Conservation (phyloP, 2,888 invertebrate species). For the Anagyrus pseudococci region DNA sequence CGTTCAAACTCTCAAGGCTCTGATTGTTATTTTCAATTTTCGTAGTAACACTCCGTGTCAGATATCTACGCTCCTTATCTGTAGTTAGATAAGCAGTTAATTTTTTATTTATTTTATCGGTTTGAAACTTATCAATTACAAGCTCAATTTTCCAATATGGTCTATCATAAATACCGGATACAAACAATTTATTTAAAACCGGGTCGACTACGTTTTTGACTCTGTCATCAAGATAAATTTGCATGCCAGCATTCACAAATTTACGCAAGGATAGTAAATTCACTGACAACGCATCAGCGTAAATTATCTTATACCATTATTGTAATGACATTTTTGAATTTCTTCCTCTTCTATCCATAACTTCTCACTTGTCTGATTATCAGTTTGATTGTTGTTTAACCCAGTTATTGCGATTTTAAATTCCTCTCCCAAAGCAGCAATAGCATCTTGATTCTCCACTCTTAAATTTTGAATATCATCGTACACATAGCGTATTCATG, state of each 20-base stretch:
- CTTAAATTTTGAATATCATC: too few relatives aligned
- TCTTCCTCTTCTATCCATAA: too few relatives aligned
- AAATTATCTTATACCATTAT: too few relatives aligned
- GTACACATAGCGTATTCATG: too few relatives aligned
- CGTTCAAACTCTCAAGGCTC: not conserved
- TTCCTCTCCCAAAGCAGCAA: too few relatives aligned
- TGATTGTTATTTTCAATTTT: not conserved
- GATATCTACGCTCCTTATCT: not conserved
- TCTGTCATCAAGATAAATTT: slow-evolving; percentile 40
- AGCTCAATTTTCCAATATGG: slow-evolving; percentile 39
- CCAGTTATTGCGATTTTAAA: too few relatives aligned
- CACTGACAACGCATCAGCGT: slow-evolving; percentile 32
- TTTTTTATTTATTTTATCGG: too few relatives aligned
- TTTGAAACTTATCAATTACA: too few relatives aligned
- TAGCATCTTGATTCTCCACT: too few relatives aligned
- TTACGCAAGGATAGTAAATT: slow-evolving; percentile 41
- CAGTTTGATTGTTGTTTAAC: too few relatives aligned
- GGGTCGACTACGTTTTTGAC: slow-evolving; percentile 13
- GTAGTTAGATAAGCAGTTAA: not conserved
- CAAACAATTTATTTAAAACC: slow-evolving; percentile 4
- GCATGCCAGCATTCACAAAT: slow-evolving; percentile 40
- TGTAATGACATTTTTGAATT: too few relatives aligned
- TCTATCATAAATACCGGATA: slow-evolving; percentile 38
- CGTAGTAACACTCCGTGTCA: not conserved
- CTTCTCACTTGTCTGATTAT: too few relatives aligned